phyloP scores from a whole-genome alignment of 1,140 invertebrate species.

The Apis laboriosa region DNA sequence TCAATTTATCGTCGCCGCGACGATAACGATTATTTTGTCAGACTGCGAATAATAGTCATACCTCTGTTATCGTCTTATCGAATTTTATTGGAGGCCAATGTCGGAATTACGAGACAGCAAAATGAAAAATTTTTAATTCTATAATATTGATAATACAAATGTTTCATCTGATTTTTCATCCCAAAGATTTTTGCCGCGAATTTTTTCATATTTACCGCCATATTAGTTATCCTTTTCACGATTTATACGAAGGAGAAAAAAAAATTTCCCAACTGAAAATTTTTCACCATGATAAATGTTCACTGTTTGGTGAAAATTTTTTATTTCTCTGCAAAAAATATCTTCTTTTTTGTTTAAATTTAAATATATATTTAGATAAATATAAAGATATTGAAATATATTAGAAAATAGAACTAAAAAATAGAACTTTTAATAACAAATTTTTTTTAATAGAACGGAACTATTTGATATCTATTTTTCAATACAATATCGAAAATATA shows the following conservation, averaged over 20 bases:
- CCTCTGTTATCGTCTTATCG: conserved; percentile 12
- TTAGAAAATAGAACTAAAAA: not conserved
- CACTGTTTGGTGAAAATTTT: not conserved
- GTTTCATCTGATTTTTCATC: not conserved
- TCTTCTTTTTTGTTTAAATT: too few species aligned
- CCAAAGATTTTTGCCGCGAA: not conserved
- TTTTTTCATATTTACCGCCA: not conserved
- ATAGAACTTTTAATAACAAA: not conserved
- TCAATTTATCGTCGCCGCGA: conserved; percentile 27
- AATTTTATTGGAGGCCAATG: conserved; percentile 30
- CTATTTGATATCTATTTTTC: too few species aligned
- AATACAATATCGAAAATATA: too few species aligned
- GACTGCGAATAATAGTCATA: not conserved
- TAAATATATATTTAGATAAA: not conserved
- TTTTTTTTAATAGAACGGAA: too few species aligned
- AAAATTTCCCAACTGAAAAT: not conserved
- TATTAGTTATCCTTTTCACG: not conserved
- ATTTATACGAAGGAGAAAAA: not conserved
- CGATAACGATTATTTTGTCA: conserved; percentile 32
- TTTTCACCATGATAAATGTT: not conserved
- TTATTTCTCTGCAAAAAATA: too few species aligned
- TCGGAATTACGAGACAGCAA: not conserved
- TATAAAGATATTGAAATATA: not conserved
- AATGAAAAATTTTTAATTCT: not conserved
- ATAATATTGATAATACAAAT: not conserved